phyloP scores from a whole-genome alignment of 2,888 invertebrate species.

The Lycocerus yunnanus region DNA sequence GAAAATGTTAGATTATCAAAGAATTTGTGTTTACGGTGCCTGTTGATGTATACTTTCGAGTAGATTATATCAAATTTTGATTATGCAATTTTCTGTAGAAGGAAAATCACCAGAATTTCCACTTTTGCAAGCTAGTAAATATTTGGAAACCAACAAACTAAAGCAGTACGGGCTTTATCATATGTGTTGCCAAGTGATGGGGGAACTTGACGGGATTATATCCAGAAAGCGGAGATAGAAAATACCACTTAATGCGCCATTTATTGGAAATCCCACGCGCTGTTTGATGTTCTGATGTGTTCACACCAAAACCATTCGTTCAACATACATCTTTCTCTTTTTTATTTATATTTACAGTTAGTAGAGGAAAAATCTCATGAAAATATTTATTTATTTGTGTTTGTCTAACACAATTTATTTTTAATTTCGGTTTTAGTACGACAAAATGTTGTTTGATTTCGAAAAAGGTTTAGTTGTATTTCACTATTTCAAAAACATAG shows the following conservation, averaged over 20 bases:
- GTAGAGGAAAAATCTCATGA: conserved; percentile 11
- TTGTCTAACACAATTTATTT: neutral
- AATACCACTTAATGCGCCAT: conserved; percentile 31
- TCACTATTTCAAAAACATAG: too few relatives aligned
- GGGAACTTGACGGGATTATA: conserved; percentile 27
- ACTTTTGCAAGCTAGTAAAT: conserved; percentile 6
- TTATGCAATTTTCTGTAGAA: conserved; percentile 1
- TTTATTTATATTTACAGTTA: conserved; percentile 21
- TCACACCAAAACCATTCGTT: conserved; percentile 27
- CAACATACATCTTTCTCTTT: conserved; percentile 27
- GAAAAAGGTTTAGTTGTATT: neutral
- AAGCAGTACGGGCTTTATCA: conserved; percentile 17
- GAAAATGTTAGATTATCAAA: neutral
- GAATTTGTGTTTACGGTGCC: neutral
- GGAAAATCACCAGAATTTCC: conserved; percentile 4
- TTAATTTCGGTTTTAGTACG: neutral
- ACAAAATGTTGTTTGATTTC: neutral
- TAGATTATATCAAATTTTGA: conserved; percentile 1
- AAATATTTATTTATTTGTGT: conserved; percentile 1
- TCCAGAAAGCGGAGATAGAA: conserved; percentile 28
- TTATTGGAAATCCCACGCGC: conserved; percentile 31
- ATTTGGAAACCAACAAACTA: conserved; percentile 19
- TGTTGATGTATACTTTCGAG: neutral
- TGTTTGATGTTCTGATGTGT: conserved; percentile 32
- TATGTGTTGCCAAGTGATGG: conserved; percentile 29